Conservation (phyloP, 2,888 invertebrate species). For the Drosophila barbarae region DNA sequence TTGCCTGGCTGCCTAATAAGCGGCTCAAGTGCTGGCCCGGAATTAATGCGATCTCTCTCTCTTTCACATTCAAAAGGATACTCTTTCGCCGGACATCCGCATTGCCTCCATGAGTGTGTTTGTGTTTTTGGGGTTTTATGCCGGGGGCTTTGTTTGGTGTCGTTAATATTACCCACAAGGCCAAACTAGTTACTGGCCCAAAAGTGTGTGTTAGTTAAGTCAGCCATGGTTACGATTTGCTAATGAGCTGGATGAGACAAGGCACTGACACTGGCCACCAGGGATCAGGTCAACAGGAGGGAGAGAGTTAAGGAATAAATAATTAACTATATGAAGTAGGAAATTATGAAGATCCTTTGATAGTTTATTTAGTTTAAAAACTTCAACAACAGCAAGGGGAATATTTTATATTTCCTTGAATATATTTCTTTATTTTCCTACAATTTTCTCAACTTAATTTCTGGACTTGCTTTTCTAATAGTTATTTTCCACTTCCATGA, state of each 20-base stretch:
- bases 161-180: conserved; percentile 38
- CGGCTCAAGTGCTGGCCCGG: conserved; percentile 69
- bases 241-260: conserved; percentile 35
- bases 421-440: not conserved
- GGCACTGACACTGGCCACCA: conserved; percentile 11
- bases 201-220: conserved; percentile 39
- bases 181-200: conserved; percentile 28
- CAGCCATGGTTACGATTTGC: conserved; percentile 38
- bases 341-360: not conserved
- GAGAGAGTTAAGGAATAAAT: not conserved
- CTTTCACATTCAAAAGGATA: conserved; percentile 42
- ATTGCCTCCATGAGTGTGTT: conserved; percentile 22
- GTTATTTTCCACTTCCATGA: conserved; percentile 11
- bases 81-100: conserved; percentile 50
- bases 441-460: not conserved
- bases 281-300: not conserved
- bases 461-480: not conserved
- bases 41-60: conserved; percentile 57
- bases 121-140: conserved; percentile 2
- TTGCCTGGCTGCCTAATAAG: conserved; percentile 66
- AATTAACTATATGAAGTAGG: not conserved
- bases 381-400: not conserved
- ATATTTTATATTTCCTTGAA: not conserved
- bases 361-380: not conserved
- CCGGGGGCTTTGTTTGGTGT: conserved; percentile 26